phyloP scores from a whole-genome alignment of 2,888 invertebrate species.

The Epistrophe eligans region DNA sequence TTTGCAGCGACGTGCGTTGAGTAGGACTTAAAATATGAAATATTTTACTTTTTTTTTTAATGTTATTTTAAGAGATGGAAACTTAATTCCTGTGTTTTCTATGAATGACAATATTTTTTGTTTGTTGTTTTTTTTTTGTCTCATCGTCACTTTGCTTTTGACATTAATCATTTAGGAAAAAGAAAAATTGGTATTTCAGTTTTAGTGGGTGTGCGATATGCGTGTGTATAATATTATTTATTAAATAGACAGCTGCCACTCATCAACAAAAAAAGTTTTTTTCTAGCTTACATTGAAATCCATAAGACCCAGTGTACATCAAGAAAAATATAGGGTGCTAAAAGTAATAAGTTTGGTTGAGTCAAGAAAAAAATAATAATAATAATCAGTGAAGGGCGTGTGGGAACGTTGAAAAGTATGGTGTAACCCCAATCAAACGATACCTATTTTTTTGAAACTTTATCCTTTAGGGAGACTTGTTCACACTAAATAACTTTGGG shows the following conservation, averaged over 20 bases:
- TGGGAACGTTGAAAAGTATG: too few relatives aligned
- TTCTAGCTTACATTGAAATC: background rate
- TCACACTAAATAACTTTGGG: too few relatives aligned
- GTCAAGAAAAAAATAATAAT: background rate
- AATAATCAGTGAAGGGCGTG: background rate
- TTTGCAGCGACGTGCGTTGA: background rate
- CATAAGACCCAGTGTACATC: background rate
- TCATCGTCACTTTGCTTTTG: background rate
- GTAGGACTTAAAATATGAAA: background rate
- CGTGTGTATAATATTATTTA: background rate
- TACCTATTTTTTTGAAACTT: too few relatives aligned
- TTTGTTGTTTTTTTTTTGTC: background rate
- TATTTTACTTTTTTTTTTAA: background rate
- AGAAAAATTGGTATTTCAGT: background rate
- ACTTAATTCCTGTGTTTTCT: too few relatives aligned
- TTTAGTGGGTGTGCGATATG: background rate
- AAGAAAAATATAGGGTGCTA: too few relatives aligned
- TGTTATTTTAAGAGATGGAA: background rate
- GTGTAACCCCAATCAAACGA: too few relatives aligned
- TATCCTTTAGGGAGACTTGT: too few relatives aligned
- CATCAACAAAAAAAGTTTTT: background rate
- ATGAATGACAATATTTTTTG: constrained; percentile 17
- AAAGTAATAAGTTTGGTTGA: too few relatives aligned
- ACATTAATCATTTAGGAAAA: constrained; percentile 14
- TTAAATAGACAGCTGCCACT: constrained; percentile 27